phyloP scores from a whole-genome alignment of 2,113 vertebrate genomes.

The Murina feae region DNA sequence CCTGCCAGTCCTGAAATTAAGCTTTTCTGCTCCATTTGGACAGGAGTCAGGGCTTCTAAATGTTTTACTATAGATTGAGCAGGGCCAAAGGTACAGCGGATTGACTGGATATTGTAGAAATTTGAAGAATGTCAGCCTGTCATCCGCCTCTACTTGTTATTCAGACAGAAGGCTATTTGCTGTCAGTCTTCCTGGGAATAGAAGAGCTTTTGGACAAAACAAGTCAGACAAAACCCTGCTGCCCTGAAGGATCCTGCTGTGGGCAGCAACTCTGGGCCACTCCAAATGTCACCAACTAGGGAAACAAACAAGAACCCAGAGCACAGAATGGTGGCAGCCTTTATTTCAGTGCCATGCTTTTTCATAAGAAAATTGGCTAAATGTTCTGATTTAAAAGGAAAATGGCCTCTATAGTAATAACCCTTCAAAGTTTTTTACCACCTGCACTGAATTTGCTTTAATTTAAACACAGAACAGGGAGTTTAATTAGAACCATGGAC shows the following conservation, averaged over 20 bases:
- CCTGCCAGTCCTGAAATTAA: background rate
- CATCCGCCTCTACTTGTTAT: background rate
- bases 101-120: background rate
- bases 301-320: background rate
- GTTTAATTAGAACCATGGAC: constrained; percentile 18
- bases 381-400: background rate
- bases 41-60: background rate
- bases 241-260: background rate
- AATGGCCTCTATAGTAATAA: background rate
- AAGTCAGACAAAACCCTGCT: background rate
- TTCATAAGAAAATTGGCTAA: background rate
- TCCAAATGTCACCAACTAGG: constrained; percentile 13
- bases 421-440: background rate
- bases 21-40: background rate
- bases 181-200: constrained; percentile 23
- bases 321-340: background rate
- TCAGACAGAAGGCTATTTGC: background rate
- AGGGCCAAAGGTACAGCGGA: background rate
- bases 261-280: background rate
- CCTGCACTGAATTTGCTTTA: background rate
- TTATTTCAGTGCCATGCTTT: background rate
- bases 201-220: constrained; percentile 20
- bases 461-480: constrained; percentile 22
- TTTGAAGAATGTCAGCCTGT: constrained; percentile 34
- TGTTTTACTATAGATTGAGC: background rate